Percentiles rank a stretch among this genome's conserved stretches.
Evolutionary conservation across 2,797 vertebrate genomes (phyloP).

Genomic region (Pogoniulus pusillus): DNA sequence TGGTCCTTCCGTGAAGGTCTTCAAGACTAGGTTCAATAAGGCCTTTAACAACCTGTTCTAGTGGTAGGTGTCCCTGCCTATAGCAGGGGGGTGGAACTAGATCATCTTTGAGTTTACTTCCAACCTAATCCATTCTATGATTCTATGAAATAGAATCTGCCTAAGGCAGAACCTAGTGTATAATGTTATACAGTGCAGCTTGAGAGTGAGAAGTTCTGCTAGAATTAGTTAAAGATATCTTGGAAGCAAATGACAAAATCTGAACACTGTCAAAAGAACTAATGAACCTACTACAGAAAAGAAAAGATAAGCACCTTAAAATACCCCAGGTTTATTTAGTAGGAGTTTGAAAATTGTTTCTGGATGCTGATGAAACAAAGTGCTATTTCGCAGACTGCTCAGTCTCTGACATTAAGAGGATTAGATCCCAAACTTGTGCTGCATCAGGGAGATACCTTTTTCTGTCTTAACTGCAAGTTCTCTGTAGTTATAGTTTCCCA

Average conservation of each 20-base stretch:
- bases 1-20: no score
- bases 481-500: not conserved
- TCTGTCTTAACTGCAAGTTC: not conserved
- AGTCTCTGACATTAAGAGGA: not conserved
- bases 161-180: not conserved
- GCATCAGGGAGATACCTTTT: not conserved
- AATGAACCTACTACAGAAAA: not conserved
- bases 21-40: no score
- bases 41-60: no score
- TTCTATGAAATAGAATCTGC: not conserved
- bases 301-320: not conserved
- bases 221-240: not conserved
- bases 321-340: not conserved
- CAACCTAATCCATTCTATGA: no score
- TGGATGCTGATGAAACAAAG: not conserved
- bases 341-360: not conserved
- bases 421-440: not conserved
- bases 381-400: not conserved
- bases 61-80: no score
- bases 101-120: no score
- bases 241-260: not conserved
- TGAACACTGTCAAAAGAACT: not conserved
- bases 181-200: no score
- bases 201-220: not conserved
- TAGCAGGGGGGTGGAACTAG: no score